Evolutionary conservation across 1,140 invertebrate genomes (phyloP).

Genomic region (Ganaspis sp.): DNA sequence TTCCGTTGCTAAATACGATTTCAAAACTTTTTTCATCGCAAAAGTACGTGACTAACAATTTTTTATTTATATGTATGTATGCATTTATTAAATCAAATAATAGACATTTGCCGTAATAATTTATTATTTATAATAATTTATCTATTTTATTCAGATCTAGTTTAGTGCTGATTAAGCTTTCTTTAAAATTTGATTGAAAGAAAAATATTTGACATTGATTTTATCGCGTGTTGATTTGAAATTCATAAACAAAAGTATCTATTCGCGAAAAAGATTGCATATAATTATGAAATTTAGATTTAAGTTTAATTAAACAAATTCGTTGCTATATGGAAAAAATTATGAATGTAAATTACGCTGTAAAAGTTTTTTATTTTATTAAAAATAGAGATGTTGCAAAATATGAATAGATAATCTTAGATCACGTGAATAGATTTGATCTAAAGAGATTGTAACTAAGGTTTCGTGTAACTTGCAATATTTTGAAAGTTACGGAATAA

Average conservation of each 20-base stretch:
- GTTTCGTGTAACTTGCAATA: neutral
- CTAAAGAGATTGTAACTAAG: neutral
- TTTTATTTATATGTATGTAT: neutral
- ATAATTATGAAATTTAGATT: too few relatives aligned
- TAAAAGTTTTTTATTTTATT: neutral
- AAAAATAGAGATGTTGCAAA: neutral
- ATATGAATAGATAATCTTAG: neutral
- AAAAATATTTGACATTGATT: too few relatives aligned
- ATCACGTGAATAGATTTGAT: neutral
- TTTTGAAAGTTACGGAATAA: neutral
- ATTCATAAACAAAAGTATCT: too few relatives aligned
- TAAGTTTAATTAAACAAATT: too few relatives aligned
- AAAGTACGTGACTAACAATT: neutral
- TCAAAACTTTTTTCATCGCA: neutral
- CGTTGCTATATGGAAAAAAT: too few relatives aligned
- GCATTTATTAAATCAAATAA: neutral
- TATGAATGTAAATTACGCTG: too few relatives aligned
- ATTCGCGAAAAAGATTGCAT: too few relatives aligned
- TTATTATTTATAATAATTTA: too few relatives aligned
- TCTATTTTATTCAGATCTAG: too few relatives aligned
- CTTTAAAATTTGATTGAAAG: too few relatives aligned
- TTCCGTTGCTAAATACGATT: constrained; percentile 2
- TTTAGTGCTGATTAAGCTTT: too few relatives aligned
- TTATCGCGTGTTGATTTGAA: too few relatives aligned
- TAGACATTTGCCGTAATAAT: neutral